Conservation (phyloP, 2,113 vertebrate species). For the Eira barbara region DNA sequence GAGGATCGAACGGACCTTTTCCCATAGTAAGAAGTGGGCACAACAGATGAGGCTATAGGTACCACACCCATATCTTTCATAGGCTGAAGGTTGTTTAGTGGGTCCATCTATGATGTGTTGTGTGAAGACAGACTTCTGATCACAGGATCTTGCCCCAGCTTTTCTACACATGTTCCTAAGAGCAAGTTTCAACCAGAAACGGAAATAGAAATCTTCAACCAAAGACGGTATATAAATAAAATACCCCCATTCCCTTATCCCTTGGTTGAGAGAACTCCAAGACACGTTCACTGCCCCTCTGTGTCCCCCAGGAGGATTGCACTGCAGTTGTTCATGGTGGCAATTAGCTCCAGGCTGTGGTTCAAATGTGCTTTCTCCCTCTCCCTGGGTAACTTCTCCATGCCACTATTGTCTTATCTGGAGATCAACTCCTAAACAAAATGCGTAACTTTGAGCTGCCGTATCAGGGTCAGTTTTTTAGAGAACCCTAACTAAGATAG, state of each 20-base stretch:
- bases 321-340: accelerated
- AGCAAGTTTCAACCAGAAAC: background rate
- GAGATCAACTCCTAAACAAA: background rate
- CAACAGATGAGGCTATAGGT: too few relatives aligned
- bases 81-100: background rate
- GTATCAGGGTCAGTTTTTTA: background rate
- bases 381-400: background rate
- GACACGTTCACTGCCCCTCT: background rate
- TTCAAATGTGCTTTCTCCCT: background rate
- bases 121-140: background rate
- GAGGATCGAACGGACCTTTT: background rate
- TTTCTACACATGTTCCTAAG: background rate
- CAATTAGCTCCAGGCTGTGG: background rate
- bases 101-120: background rate
- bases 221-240: background rate
- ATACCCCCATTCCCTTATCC: accelerated
- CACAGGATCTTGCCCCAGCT: too few relatives aligned
- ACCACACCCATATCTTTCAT: accelerated
- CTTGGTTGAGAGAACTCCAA: background rate
- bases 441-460: background rate
- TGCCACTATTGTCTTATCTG: accelerated
- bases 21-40: accelerated
- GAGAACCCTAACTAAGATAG: background rate
- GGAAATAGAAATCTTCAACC: background rate
- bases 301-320: background rate